These are phyloP conservation scores for Botia kubotai DNA, from an alignment of 2,797 vertebrate species.

Conservation along the genomic window DNA sequence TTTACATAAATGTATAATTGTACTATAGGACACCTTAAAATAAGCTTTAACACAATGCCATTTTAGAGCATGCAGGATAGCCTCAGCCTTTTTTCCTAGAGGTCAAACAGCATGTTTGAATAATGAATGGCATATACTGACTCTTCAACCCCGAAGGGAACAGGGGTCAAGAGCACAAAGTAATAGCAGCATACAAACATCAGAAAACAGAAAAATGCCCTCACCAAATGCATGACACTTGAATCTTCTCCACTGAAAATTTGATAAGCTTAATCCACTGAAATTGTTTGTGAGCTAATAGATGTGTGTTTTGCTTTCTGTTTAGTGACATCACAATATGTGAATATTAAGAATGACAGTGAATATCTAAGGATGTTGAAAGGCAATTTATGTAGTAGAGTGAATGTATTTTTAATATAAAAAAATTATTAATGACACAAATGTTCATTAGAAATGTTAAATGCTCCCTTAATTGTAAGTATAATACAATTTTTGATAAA, in stretches of 20 bases:
- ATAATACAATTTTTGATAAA: too few relatives aligned
- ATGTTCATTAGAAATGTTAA: too few relatives aligned
- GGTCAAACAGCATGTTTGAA: constrained; percentile 85
- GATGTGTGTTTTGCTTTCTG: not conserved
- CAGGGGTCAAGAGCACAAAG: constrained; percentile 68
- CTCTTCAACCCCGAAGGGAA: constrained; percentile 77
- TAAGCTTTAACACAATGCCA: too few relatives aligned
- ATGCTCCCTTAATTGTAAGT: too few relatives aligned
- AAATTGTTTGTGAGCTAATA: not conserved
- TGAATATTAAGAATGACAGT: too few relatives aligned
- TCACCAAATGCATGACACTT: not conserved
- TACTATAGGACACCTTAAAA: too few relatives aligned
- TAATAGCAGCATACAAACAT: not conserved
- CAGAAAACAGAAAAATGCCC: constrained; percentile 1
- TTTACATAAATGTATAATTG: too few relatives aligned
- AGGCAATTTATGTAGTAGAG: too few relatives aligned
- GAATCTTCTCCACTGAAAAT: constrained; percentile 8
- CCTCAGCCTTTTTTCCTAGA: constrained; percentile 72
- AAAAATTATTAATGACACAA: too few relatives aligned
- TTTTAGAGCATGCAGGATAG: constrained; percentile 64
- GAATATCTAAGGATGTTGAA: too few relatives aligned
- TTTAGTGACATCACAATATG: too few relatives aligned
- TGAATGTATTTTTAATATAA: too few relatives aligned
- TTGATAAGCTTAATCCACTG: not conserved
- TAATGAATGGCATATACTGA: constrained; percentile 86